Base-by-base conservation (phyloP, 2,888 invertebrate genomes). In the Tipula confusa region DNA sequence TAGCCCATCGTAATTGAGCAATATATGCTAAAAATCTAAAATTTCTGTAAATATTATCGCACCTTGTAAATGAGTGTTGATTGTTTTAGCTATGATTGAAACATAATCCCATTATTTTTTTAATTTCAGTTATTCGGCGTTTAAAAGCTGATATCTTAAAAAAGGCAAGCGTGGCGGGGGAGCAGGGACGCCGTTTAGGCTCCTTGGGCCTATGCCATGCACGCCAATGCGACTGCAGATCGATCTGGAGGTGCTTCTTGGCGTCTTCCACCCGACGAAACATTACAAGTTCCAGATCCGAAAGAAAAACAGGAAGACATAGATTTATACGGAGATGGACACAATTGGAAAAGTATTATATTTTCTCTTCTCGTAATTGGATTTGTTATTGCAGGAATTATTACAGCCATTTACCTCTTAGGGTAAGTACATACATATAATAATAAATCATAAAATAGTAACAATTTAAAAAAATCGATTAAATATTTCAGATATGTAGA, bases 211-310 rank as follows among this genome's bases (percentile, higher is more conserved):
- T 91, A 90, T 92, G 93, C 93, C 92, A 96, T 96, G 96, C 96
- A 96, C 93, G 95, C 95, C 92, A 95, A 95, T 93, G 94, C 94
- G 91, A 93, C 94, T 91, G 92, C 95, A 90, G 96, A 96, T 92
- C 94, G 95, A 91, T 95, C 95, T 91, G 91, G 91, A 89, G 92
- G 92, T 90, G 95, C 95, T 90, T n/a, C n/a, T n/a, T 96, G 96
- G 96, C 94, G 96, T 91, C 93, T 96, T 90, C 96, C 96, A 91
- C 96, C 96, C 89, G 96, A 96, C 92, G 96, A 96, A 92, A 96
- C 96, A 87, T 93, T 96, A 87, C 96, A 96, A 91, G 96, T 96
- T 90, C 95, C 94, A 91, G 96, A 95, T 92, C 94, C 95, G 89
- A 94, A 96, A 91, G 92, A 93, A 90, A 96, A 96, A 91, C 93